Evolutionary conservation across 2,888 invertebrate genomes (phyloP).

Genomic region (Brachypalpus laphriformis): DNA sequence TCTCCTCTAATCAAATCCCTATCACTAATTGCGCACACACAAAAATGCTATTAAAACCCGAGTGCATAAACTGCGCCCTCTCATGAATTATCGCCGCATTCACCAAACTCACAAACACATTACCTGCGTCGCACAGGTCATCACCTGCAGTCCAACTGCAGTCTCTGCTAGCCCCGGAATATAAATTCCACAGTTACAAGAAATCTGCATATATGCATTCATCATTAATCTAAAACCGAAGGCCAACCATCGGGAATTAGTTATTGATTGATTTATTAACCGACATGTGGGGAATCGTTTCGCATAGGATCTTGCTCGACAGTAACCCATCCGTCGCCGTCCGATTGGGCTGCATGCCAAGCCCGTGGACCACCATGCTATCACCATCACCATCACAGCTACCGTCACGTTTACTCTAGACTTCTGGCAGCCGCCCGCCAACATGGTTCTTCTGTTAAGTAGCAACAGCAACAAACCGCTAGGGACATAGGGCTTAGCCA

Average conservation of each 20-base stretch:
- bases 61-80: slow-evolving; percentile 15
- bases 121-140: slow-evolving; percentile 27
- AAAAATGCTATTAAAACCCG: slow-evolving; percentile 45
- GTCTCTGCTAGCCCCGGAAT: background rate
- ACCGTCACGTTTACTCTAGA: background rate
- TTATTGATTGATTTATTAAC: slow-evolving; percentile 76
- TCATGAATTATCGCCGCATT: slow-evolving; percentile 62
- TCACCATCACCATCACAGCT: background rate
- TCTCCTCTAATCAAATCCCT: slow-evolving; percentile 35
- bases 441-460: slow-evolving; percentile 51
- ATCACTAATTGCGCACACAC: slow-evolving; percentile 46
- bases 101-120: slow-evolving; percentile 24
- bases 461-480: slow-evolving; percentile 62
- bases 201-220: slow-evolving; percentile 70
- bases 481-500: slow-evolving; percentile 46
- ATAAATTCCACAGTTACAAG: slow-evolving; percentile 65
- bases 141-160: slow-evolving; percentile 43
- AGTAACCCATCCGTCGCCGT: background rate
- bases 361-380: background rate
- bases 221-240: slow-evolving; percentile 76
- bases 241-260: slow-evolving; percentile 75
- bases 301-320: slow-evolving; percentile 42
- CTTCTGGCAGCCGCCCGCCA: slow-evolving; percentile 2
- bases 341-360: background rate
- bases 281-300: slow-evolving; percentile 72